Base-by-base conservation (phyloP, 2,888 invertebrate species). In the Periphyllus acericola region DNA sequence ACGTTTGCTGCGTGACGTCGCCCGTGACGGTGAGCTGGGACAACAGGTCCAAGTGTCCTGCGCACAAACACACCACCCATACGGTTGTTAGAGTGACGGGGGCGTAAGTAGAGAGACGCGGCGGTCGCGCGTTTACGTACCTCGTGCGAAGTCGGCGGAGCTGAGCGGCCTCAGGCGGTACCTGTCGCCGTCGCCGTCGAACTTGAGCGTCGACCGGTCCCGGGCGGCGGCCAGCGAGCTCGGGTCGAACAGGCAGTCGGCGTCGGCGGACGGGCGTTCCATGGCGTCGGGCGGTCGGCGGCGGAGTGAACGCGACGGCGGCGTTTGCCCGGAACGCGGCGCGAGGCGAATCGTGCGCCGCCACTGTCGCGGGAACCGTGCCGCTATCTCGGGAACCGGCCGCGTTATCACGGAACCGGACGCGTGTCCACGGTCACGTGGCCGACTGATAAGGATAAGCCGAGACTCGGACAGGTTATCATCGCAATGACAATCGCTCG, bases 21-120 rank as follows among this genome's bases (percentile, higher is more conserved):
- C 98, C 98, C 32, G 97, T 97, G 89, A 93, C 93, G 3, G 98
- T 98, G 71, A 98, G 93, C 91, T 98, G 97, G 6, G 94, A 93
- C 19, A 98, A 92, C 82, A 98, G 92, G 90, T 96, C 93, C 85
- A 97, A 91, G 91, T 96, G 97, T 0, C 97, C 98, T 94, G 90
- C 19, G 52, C 32, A 29, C 68, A 68, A 25, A 46, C 5, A 60
- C 6, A 25, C 60, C 60, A 6, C 11, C 46, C 46, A 14, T n/a
- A n/a, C 14, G 46, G 46, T 11, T 46, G 46, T 46, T n/a, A n/a
- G n/a, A n/a, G n/a, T n/a, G 71, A 71, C 29, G 32, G 25, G 17
- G 29, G 60, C 3, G 60, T 11, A 4, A 17, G 17, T 60, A 25
- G 66, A 36, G 21, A 3, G 21, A n/a, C 3, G 25, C n/a, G 4